Evolutionary conservation across 2,888 invertebrate species (phyloP).

Genomic region (Nemurella pictetii): DNA sequence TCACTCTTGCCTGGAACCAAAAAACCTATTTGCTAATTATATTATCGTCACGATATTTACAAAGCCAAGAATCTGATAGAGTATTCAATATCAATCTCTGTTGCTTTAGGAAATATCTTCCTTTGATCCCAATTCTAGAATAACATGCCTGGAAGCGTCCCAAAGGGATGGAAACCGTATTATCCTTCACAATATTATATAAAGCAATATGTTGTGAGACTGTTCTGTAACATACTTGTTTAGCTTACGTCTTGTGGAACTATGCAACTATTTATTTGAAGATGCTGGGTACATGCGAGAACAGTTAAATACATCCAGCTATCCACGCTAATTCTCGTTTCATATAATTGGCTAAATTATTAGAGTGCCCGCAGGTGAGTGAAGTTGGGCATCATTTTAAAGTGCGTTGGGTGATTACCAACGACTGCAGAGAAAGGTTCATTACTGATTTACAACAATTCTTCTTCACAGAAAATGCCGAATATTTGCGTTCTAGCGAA

Average conservation of each 20-base stretch:
- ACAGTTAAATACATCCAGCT: not conserved
- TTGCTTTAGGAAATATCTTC: slow-evolving; percentile 12
- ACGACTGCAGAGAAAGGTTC: not conserved
- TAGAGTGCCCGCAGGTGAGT: not conserved
- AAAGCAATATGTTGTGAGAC: not conserved
- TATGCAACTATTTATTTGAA: not conserved
- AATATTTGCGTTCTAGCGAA: not conserved
- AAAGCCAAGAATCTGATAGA: not conserved
- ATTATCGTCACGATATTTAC: not conserved
- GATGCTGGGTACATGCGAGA: not conserved
- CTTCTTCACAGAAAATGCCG: not conserved
- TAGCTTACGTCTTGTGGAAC: not conserved
- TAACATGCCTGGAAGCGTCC: slow-evolving; percentile 14
- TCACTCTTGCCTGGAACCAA: not conserved
- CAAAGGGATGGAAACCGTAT: slow-evolving; percentile 19
- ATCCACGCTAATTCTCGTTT: not conserved
- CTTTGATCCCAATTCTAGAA: slow-evolving; percentile 20
- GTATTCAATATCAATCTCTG: slow-evolving; percentile 24
- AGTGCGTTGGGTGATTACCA: not conserved
- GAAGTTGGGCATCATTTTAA: not conserved
- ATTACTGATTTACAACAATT: no score
- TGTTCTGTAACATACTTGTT: not conserved
- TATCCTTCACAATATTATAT: not conserved
- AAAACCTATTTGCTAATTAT: not conserved
- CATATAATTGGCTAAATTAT: not conserved